Evolutionary conservation across 1,140 invertebrate species (phyloP).

Genomic region (Penaeus japonicus): DNA sequence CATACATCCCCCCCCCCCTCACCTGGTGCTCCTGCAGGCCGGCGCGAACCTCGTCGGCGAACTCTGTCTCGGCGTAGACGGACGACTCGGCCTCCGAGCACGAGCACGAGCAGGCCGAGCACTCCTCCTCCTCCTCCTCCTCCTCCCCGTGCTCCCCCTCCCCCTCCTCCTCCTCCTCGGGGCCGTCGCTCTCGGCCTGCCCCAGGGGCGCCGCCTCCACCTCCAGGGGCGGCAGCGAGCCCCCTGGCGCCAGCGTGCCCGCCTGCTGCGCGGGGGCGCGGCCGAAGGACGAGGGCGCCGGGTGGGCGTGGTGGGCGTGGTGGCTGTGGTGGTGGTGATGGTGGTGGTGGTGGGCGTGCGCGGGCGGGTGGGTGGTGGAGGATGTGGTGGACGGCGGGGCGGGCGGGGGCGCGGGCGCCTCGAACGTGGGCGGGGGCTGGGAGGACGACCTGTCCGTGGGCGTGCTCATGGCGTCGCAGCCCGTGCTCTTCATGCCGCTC

Average conservation of each 20-base stretch:
- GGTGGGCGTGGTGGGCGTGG: neutral
- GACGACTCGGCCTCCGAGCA: conserved; percentile 44
- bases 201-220: conserved; percentile 28
- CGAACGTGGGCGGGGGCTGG: conserved; percentile 19
- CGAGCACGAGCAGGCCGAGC: conserved; percentile 37
- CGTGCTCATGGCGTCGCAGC: neutral
- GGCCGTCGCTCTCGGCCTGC: conserved; percentile 33
- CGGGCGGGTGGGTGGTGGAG: neutral
- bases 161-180: neutral
- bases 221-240: conserved; percentile 32
- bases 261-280: neutral
- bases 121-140: conserved; percentile 2
- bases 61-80: conserved; percentile 39
- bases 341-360: neutral
- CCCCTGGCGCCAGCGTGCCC: conserved; percentile 37
- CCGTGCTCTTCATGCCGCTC: neutral
- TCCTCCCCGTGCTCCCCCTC: conserved; percentile 19
- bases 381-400: neutral
- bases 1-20: neutral
- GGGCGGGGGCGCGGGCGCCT: conserved; percentile 12
- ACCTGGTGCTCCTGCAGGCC: conserved; percentile 19
- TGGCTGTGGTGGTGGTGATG: neutral
- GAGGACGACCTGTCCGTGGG: neutral
- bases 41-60: conserved; percentile 36
- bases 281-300: neutral